phyloP scores from a whole-genome alignment of 2,888 invertebrate genomes.

The Eudemis profundana region DNA sequence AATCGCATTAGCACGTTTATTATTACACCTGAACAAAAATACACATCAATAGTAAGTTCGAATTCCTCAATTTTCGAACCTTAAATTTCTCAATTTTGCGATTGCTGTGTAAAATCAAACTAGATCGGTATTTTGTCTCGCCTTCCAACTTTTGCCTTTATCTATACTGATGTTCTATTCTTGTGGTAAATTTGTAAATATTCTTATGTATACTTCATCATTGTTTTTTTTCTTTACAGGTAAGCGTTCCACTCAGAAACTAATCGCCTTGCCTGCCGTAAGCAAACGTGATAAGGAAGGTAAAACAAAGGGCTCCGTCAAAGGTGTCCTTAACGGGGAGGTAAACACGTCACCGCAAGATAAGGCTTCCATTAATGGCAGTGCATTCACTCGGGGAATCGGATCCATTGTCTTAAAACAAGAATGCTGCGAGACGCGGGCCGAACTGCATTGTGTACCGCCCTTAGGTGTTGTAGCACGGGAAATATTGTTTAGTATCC shows the following conservation, averaged over 20 bases:
- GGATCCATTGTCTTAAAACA: slow-evolving; percentile 54
- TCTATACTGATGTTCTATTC: no score
- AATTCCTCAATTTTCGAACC: no score
- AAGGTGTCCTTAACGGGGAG: slow-evolving; percentile 24
- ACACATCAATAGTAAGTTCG: no score
- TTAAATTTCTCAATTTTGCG: no score
- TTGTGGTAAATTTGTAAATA: no score
- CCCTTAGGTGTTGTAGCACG: slow-evolving; percentile 5
- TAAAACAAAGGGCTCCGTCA: slow-evolving; percentile 25
- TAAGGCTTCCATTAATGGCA: slow-evolving; percentile 54
- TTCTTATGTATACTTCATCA: no score
- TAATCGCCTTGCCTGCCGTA: background rate
- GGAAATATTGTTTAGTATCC: slow-evolving; percentile 9
- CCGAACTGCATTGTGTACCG: slow-evolving; percentile 31
- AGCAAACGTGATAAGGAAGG: slow-evolving; percentile 3
- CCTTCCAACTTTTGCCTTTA: no score
- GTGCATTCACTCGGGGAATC: slow-evolving; percentile 49
- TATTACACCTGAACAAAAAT: no score
- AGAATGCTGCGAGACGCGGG: no score
- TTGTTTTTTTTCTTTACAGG: slow-evolving; percentile 26
- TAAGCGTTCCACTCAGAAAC: background rate
- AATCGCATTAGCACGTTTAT: no score
- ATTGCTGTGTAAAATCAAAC: no score
- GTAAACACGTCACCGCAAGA: slow-evolving; percentile 45
- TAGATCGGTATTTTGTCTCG: no score